These are phyloP conservation scores for Drosophila ercepeae DNA, from an alignment of 1,140 invertebrate genomes.

Conservation along the genomic window DNA sequence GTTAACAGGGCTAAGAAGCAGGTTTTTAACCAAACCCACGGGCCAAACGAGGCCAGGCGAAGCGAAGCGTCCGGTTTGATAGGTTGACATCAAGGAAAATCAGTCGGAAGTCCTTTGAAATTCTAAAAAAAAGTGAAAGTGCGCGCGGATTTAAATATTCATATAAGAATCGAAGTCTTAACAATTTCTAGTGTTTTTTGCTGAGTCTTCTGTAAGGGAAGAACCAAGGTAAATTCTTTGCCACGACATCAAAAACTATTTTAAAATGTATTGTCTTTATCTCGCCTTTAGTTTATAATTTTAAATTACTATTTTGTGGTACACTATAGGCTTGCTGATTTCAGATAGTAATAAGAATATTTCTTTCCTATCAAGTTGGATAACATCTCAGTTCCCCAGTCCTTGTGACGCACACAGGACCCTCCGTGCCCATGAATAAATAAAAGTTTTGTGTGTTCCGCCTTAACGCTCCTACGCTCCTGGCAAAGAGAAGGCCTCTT, in stretches of 20 bases:
- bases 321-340: not conserved
- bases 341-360: slow-evolving; percentile 27
- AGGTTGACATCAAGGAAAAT: slow-evolving; percentile 58
- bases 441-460: slow-evolving; percentile 48
- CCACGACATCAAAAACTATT: not conserved
- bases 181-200: slow-evolving; percentile 27
- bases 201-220: slow-evolving; percentile 5
- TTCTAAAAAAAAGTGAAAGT: slow-evolving; percentile 57
- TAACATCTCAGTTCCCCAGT: slow-evolving; percentile 24
- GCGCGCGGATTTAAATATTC: slow-evolving; percentile 66
- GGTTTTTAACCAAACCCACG: slow-evolving; percentile 66
- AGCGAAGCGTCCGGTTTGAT: slow-evolving; percentile 78
- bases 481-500: too few species aligned
- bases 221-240: slow-evolving; percentile 29
- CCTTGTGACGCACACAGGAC: slow-evolving; percentile 33
- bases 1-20: slow-evolving; percentile 44
- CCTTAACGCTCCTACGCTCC: not conserved
- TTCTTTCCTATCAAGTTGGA: slow-evolving; percentile 4
- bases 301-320: not conserved
- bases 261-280: not conserved
- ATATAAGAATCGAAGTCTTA: slow-evolving; percentile 54
- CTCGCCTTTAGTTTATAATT: not conserved
- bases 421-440: slow-evolving; percentile 47
- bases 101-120: slow-evolving; percentile 29
- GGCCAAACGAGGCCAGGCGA: slow-evolving; percentile 79